These are phyloP conservation scores for Synanthedon vespiformis DNA, from an alignment of 2,888 invertebrate genomes.

Conservation along the genomic window DNA sequence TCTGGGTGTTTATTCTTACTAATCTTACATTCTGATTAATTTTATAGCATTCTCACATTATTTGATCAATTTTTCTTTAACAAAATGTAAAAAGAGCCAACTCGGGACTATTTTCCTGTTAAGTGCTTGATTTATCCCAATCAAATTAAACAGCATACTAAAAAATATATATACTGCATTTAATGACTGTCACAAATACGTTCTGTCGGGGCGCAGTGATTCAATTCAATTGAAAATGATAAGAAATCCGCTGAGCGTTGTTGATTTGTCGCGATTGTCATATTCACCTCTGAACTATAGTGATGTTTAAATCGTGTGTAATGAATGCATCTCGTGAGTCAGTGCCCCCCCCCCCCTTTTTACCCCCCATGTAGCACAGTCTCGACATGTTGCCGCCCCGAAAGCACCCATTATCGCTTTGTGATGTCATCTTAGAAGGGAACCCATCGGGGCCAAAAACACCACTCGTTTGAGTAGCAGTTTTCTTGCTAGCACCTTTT, in stretches of 20 bases:
- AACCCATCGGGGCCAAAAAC: constrained; percentile 16
- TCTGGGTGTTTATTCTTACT: too few species aligned
- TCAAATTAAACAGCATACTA: too few species aligned
- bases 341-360: constrained; percentile 13
- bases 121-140: too few species aligned
- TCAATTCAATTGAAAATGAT: too few species aligned
- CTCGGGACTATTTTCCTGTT: too few species aligned
- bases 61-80: too few species aligned
- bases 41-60: too few species aligned
- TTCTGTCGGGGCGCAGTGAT: too few species aligned
- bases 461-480: constrained; percentile 21
- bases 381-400: constrained; percentile 12
- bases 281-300: constrained; percentile 20
- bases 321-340: constrained; percentile 46
- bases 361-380: constrained; percentile 24
- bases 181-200: too few species aligned
- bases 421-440: constrained; percentile 17
- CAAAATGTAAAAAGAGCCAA: too few species aligned
- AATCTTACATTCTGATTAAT: too few species aligned
- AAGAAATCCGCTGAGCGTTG: constrained; percentile 25
- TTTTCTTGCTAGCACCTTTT: constrained; percentile 22
- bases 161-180: too few species aligned
- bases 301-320: constrained; percentile 43
- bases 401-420: constrained; percentile 4
- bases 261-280: constrained; percentile 31